Evolutionary conservation across 2,888 invertebrate genomes (phyloP).

Genomic region (Anthrax anthrax): DNA sequence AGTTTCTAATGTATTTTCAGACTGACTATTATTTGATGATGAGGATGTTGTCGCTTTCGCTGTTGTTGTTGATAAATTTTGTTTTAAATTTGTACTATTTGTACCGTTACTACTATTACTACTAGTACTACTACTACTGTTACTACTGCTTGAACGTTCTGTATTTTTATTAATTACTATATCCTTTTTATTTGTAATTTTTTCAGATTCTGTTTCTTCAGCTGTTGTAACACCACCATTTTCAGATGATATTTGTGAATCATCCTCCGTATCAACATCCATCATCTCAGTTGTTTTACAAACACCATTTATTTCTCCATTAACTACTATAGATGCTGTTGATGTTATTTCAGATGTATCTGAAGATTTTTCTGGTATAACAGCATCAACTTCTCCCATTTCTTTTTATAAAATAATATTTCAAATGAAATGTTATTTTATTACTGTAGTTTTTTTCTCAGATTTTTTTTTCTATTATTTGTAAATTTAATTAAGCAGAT

Average conservation of each 20-base stretch:
- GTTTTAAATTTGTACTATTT: neutral
- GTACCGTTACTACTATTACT: neutral
- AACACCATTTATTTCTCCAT: conserved; percentile 23
- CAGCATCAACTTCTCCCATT: conserved; percentile 19
- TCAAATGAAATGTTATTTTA: too few species aligned
- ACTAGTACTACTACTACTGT: too few species aligned
- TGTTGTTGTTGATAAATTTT: neutral
- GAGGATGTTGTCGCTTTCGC: conserved; percentile 7
- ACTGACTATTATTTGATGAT: conserved; percentile 7
- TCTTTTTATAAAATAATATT: neutral
- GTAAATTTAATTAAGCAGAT: too few species aligned
- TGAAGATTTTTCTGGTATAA: conserved; percentile 17
- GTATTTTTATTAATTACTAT: neutral
- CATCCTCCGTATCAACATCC: conserved; percentile 19
- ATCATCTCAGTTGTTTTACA: conserved; percentile 13
- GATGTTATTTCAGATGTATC: conserved; percentile 14
- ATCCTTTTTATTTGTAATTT: neutral
- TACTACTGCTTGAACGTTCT: neutral
- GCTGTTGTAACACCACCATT: conserved; percentile 12
- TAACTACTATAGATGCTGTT: conserved; percentile 13
- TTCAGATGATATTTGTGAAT: conserved; percentile 29
- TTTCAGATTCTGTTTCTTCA: neutral
- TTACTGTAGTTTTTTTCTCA: too few species aligned
- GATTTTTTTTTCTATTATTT: too few species aligned
- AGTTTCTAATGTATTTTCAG: conserved; percentile 16